Conservation (phyloP, 2,888 invertebrate genomes). For the Muscina levida region DNA sequence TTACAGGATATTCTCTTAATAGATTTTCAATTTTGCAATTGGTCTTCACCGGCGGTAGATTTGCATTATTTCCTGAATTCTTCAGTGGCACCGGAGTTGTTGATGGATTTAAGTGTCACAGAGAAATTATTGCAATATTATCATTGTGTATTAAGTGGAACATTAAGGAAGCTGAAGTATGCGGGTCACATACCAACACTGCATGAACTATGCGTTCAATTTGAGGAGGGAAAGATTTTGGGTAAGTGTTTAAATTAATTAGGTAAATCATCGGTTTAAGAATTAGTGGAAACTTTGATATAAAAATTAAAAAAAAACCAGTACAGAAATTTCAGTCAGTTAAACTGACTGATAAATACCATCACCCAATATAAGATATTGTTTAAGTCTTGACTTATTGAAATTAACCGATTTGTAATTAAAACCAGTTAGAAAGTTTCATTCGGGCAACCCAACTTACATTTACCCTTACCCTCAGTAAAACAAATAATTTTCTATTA, state of each 20-base stretch:
- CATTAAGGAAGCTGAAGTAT: slow-evolving; percentile 71
- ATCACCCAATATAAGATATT: too few relatives aligned
- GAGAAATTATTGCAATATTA: slow-evolving; percentile 76
- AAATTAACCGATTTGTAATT: too few relatives aligned
- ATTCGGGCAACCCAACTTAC: too few relatives aligned
- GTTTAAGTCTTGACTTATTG: too few relatives aligned
- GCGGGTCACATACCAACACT: slow-evolving; percentile 73
- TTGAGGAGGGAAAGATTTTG: slow-evolving; percentile 72
- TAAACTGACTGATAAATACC: too few relatives aligned
- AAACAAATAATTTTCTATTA: too few relatives aligned
- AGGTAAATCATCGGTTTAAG: too few relatives aligned
- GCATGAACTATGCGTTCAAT: slow-evolving; percentile 73
- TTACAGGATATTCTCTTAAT: slow-evolving; percentile 73
- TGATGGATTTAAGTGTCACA: slow-evolving; percentile 68
- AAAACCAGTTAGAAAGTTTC: too few relatives aligned
- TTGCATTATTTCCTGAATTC: slow-evolving; percentile 76
- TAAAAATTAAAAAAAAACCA: too few relatives aligned
- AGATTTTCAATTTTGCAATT: slow-evolving; percentile 76
- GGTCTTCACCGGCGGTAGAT: slow-evolving; percentile 77
- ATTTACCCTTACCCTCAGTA: too few relatives aligned
- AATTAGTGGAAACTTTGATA: too few relatives aligned
- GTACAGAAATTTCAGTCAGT: too few relatives aligned
- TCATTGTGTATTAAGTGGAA: slow-evolving; percentile 71
- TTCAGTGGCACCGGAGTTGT: slow-evolving; percentile 72
- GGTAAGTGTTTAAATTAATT: slow-evolving; percentile 67